Evolutionary conservation across 2,113 vertebrate genomes (phyloP).

Genomic region (Oriolus oriolus): DNA sequence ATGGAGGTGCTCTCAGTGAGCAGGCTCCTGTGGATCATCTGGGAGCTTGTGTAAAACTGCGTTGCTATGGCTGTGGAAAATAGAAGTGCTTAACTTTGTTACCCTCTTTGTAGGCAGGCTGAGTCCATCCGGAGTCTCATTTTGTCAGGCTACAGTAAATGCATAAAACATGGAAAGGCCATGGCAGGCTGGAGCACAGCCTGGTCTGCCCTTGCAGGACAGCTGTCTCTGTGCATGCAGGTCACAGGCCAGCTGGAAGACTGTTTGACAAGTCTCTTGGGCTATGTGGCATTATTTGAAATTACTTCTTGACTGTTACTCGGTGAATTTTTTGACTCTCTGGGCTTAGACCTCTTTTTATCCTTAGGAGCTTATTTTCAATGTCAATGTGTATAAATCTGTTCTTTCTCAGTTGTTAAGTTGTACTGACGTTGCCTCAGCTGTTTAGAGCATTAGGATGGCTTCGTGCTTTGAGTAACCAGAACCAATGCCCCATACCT

Average conservation of each 20-base stretch:
- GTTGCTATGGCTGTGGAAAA: neutral
- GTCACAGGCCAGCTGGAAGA: neutral
- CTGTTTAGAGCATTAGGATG: neutral
- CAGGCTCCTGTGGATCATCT: neutral
- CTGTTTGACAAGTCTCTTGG: neutral
- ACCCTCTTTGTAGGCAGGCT: neutral
- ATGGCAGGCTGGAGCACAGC: neutral
- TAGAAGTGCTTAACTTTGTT: neutral
- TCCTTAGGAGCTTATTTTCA: neutral
- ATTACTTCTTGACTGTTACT: neutral
- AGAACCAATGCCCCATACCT: neutral
- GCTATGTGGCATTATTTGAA: neutral
- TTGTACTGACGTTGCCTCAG: neutral
- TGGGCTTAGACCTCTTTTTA: neutral
- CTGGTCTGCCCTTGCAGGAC: neutral
- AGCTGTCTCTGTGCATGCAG: neutral
- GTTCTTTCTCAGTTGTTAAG: neutral
- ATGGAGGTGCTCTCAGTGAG: neutral
- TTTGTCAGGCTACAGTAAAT: neutral
- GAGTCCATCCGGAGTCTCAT: neutral
- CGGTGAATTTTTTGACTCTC: neutral
- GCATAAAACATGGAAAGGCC: neutral
- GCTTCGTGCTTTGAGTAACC: neutral
- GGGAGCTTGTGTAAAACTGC: neutral
- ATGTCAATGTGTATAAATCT: neutral